Conservation (phyloP, 2,888 invertebrate genomes). For the Hypsopygia costalis region DNA sequence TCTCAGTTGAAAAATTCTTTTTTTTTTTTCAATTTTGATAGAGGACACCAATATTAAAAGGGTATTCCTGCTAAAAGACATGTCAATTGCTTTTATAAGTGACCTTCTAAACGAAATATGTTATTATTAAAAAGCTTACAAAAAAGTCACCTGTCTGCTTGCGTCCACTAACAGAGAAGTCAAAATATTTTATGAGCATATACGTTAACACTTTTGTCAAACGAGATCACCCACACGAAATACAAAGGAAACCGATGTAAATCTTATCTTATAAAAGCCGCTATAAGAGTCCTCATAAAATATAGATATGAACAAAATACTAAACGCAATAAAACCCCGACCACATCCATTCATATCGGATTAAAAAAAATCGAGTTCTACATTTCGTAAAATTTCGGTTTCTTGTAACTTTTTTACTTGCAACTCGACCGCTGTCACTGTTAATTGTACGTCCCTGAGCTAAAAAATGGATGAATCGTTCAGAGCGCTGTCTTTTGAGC, state of each 20-base stretch:
- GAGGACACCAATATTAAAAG: too few species aligned
- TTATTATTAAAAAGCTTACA: constrained; percentile 6
- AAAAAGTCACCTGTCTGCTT: constrained; percentile 41
- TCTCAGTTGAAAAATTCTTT: too few species aligned
- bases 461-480: constrained; percentile 71
- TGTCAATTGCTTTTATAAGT: too few species aligned
- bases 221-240: constrained; percentile 61
- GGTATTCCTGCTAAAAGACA: too few species aligned
- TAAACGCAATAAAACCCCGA: constrained; percentile 62
- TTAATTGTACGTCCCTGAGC: constrained; percentile 57
- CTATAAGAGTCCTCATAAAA: constrained; percentile 59
- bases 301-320: constrained; percentile 70
- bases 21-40: too few species aligned
- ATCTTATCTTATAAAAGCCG: constrained; percentile 52
- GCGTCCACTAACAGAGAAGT: constrained; percentile 63
- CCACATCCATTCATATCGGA: constrained; percentile 39
- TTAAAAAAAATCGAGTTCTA: constrained; percentile 38
- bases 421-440: constrained; percentile 73
- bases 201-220: constrained; percentile 77
- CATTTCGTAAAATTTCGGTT: constrained; percentile 50
- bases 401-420: constrained; percentile 49
- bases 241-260: constrained; percentile 68
- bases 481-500: constrained; percentile 48
- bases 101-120: too few species aligned
- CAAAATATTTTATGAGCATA: constrained; percentile 76